Evolutionary conservation across 2,113 vertebrate genomes (phyloP).

Genomic region (Peromyscus polionotus): DNA sequence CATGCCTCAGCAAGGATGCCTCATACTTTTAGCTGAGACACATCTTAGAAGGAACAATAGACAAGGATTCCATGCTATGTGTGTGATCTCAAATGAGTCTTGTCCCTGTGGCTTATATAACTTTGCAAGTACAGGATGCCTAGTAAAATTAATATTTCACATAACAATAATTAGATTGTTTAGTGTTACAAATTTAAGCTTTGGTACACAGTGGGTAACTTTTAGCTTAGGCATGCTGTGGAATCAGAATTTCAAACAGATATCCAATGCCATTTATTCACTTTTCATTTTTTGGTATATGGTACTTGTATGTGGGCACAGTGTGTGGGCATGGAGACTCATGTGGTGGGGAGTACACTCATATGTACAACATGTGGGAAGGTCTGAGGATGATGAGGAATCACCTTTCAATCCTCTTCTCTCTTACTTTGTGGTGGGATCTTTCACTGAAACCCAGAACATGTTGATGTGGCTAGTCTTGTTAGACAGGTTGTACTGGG

Average conservation of each 20-base stretch:
- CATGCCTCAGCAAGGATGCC: too few species aligned
- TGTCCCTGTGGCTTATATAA: fast-evolving
- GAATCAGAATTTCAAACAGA: not conserved
- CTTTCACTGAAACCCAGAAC: not conserved
- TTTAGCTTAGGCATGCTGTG: not conserved
- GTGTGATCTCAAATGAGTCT: not conserved
- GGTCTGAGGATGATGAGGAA: not conserved
- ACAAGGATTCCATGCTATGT: not conserved
- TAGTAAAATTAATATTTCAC: not conserved
- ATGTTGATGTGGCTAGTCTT: not conserved
- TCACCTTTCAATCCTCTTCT: not conserved
- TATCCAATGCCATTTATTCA: not conserved
- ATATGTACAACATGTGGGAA: not conserved
- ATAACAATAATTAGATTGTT: not conserved
- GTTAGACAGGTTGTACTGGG: not conserved
- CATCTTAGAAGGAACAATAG: not conserved
- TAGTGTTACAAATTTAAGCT: not conserved
- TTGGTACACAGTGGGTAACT: too few species aligned
- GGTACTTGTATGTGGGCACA: not conserved
- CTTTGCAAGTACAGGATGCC: not conserved
- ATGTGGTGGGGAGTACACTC: not conserved
- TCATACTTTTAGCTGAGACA: not conserved
- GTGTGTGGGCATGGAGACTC: not conserved
- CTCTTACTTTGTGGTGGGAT: not conserved
- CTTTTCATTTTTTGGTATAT: too few species aligned